Evolutionary conservation across 2,888 invertebrate species (phyloP).

Genomic region (Itoplectis maculator): DNA sequence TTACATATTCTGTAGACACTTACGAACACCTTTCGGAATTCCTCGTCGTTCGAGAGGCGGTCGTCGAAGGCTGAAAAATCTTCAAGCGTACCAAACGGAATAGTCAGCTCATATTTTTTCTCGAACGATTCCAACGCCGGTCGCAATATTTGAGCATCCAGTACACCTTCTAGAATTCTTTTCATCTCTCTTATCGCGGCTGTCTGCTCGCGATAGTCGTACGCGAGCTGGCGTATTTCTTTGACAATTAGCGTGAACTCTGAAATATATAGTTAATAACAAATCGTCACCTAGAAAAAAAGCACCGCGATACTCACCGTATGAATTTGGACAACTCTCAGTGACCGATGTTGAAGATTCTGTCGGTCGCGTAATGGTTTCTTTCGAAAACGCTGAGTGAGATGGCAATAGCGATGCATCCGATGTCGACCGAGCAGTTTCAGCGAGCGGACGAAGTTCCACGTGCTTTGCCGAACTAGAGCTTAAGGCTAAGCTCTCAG

Average conservation of each 20-base stretch:
- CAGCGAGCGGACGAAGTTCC: neutral
- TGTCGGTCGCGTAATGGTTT: neutral
- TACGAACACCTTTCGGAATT: conserved; percentile 24
- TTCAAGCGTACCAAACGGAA: conserved; percentile 17
- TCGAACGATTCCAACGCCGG: neutral
- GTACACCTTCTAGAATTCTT: neutral
- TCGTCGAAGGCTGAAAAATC: conserved; percentile 13
- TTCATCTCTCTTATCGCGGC: neutral
- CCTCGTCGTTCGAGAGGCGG: conserved; percentile 15
- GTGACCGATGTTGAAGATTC: neutral
- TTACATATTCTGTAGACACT: neutral
- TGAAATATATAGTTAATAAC: neutral
- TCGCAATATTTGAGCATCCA: conserved; percentile 9
- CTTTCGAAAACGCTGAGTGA: neutral
- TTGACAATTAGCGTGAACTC: neutral
- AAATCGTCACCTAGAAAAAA: no score
- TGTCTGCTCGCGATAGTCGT: conserved; percentile 7
- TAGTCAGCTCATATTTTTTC: conserved; percentile 13
- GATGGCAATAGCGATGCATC: neutral
- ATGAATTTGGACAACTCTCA: neutral
- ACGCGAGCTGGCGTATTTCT: conserved; percentile 1
- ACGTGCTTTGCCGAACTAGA: no score
- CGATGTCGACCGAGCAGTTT: neutral
- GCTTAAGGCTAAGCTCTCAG: neutral
- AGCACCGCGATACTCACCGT: neutral